Conservation (phyloP, 2,888 invertebrate species). For the Bibio marci region DNA sequence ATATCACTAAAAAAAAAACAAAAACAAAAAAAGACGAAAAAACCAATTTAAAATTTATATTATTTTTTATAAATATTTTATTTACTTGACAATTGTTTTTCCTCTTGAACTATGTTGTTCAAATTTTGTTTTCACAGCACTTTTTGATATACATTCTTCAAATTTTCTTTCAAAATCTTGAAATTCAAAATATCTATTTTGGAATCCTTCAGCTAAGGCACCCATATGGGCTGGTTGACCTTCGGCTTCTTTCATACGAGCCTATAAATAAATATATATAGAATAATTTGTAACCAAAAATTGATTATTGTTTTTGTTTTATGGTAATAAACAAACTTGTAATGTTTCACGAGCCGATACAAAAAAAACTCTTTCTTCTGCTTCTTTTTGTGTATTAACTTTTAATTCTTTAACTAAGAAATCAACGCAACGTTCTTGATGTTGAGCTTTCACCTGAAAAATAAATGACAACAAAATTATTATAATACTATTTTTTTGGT, state of each 20-base stretch:
- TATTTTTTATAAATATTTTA: conserved; percentile 13
- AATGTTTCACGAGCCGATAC: conserved; percentile 95
- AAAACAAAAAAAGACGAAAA: conserved; percentile 1
- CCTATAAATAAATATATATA: conserved; percentile 17
- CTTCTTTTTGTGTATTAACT: conserved; percentile 73
- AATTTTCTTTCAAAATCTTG: conserved; percentile 97
- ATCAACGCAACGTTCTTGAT: conserved; percentile 83
- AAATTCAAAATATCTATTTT: conserved; percentile 90
- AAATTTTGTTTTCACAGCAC: conserved; percentile 97
- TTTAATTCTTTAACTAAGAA: conserved; percentile 92
- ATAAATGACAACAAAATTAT: background rate
- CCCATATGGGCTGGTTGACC: conserved; percentile 49
- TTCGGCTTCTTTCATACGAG: conserved; percentile 49
- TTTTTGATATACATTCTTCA: conserved; percentile 94
- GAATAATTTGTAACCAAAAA: conserved; percentile 5
- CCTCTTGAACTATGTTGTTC: conserved; percentile 94
- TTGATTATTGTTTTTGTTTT: background rate
- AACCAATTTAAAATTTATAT: background rate
- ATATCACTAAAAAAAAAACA: conserved; percentile 36
- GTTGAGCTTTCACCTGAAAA: conserved; percentile 81
- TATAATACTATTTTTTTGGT: no score
- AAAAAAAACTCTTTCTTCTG: conserved; percentile 90
- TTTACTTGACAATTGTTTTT: conserved; percentile 63
- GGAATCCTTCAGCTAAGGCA: conserved; percentile 80
- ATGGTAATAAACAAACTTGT: conserved; percentile 22